Evolutionary conservation across 2,797 vertebrate genomes (phyloP).

Genomic region (Chelonia mydas): DNA sequence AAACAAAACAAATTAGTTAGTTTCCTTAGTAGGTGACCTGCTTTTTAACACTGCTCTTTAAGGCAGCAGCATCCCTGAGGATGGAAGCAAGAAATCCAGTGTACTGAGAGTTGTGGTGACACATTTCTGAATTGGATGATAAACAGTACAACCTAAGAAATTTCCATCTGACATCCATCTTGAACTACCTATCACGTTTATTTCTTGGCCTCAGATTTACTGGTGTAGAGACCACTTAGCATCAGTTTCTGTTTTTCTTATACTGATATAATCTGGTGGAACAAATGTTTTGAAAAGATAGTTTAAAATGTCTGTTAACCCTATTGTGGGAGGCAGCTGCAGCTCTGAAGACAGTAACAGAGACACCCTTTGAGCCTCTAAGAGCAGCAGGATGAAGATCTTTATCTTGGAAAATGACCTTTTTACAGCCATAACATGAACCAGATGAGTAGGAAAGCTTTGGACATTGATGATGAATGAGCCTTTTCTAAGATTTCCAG

Average conservation of each 20-base stretch:
- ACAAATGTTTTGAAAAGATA: slow-evolving; percentile 32
- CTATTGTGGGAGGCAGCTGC: slow-evolving; percentile 43
- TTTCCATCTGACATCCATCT: not conserved
- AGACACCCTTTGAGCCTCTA: slow-evolving; percentile 53
- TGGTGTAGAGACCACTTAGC: not conserved
- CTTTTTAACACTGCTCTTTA: not conserved
- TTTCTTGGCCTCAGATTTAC: not conserved
- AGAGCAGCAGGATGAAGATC: slow-evolving; percentile 71
- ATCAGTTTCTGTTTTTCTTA: slow-evolving; percentile 15
- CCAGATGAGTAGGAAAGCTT: slow-evolving; percentile 56
- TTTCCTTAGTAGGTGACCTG: not conserved
- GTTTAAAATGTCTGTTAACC: slow-evolving; percentile 25
- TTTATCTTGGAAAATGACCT: slow-evolving; percentile 64
- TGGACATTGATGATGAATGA: slow-evolving; percentile 69
- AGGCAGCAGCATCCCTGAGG: not conserved
- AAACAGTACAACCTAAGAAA: slow-evolving; percentile 10
- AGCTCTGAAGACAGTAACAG: slow-evolving; percentile 46
- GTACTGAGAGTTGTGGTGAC: not conserved
- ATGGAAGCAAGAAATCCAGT: not conserved
- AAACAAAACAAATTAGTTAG: not conserved
- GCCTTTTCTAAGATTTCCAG: slow-evolving; percentile 58
- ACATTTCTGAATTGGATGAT: not conserved
- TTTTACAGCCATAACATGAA: slow-evolving; percentile 63
- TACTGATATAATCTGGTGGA: not conserved
- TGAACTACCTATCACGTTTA: not conserved